Evolutionary conservation across 2,888 invertebrate genomes (phyloP).

Genomic region (Drosophila affinis): DNA sequence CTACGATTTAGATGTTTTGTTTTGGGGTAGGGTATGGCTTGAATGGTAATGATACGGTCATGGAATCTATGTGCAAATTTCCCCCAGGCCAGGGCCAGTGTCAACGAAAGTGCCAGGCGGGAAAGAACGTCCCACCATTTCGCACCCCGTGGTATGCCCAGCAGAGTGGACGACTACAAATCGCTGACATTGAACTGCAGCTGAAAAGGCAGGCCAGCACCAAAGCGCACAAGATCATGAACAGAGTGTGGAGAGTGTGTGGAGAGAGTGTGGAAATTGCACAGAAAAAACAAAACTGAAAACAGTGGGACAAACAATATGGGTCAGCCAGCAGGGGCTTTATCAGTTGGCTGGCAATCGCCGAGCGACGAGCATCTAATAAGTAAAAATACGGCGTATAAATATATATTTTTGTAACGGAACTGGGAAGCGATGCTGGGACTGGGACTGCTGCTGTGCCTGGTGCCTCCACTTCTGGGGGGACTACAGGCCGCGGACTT

Average conservation of each 20-base stretch:
- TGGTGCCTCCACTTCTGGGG: conserved; percentile 32
- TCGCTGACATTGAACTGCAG: conserved; percentile 68
- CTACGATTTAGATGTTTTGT: neutral
- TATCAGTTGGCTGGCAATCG: conserved; percentile 61
- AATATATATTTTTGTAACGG: neutral
- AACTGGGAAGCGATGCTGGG: conserved; percentile 19
- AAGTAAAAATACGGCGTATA: conserved; percentile 28
- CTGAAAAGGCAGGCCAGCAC: conserved; percentile 26
- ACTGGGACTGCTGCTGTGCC: conserved; percentile 27
- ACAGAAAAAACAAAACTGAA: conserved; percentile 11
- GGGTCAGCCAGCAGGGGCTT: conserved; percentile 41
- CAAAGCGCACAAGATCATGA: conserved; percentile 44
- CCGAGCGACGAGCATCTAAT: conserved; percentile 44
- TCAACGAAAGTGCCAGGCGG: conserved; percentile 43
- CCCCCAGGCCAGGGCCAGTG: conserved; percentile 22
- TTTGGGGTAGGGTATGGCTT: conserved; percentile 23
- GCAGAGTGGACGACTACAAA: conserved; percentile 43
- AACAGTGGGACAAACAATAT: conserved; percentile 17
- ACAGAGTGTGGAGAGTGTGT: conserved; percentile 32
- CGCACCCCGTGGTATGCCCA: conserved; percentile 50
- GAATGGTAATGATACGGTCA: conserved; percentile 31
- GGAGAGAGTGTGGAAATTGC: conserved; percentile 27
- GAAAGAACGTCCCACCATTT: conserved; percentile 32
- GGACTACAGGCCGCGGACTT: conserved; percentile 45
- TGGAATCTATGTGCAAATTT: conserved; percentile 42